These are phyloP conservation scores for Cyprinodon diabolis DNA, from an alignment of 2,797 vertebrate species.

Conservation along the genomic window DNA sequence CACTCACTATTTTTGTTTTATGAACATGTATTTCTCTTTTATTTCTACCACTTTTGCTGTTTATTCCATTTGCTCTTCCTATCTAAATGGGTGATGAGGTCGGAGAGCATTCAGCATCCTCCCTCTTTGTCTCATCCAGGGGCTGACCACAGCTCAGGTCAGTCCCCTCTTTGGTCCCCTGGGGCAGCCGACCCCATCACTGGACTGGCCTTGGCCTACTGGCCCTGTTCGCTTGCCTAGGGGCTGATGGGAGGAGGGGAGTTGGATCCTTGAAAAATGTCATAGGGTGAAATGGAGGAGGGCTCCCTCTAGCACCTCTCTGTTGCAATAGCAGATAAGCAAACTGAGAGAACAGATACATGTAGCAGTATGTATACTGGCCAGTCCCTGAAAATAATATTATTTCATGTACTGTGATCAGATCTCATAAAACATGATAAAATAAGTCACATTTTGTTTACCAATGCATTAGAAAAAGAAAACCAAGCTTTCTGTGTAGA, in stretches of 20 bases:
- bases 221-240: conserved; percentile 50
- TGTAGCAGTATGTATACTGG: conserved; percentile 2
- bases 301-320: conserved; percentile 90
- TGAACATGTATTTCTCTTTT: conserved; percentile 24
- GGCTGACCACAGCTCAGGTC: conserved; percentile 65
- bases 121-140: conserved; percentile 61
- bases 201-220: conserved; percentile 67
- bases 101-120: conserved; percentile 60
- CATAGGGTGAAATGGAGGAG: conserved; percentile 64
- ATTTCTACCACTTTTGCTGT: conserved; percentile 18
- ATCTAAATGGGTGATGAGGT: conserved; percentile 65
- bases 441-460: neutral
- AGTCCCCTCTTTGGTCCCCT: conserved; percentile 53
- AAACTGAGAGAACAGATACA: conserved; percentile 9
- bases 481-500: neutral
- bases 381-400: neutral
- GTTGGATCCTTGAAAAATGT: conserved; percentile 29
- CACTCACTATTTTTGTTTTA: conserved; percentile 39
- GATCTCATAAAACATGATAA: neutral
- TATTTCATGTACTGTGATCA: neutral
- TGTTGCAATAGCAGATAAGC: conserved; percentile 76
- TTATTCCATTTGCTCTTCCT: conserved; percentile 26
- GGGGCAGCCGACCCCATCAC: conserved; percentile 57
- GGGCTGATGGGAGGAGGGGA: conserved; percentile 36
- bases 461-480: neutral